A percentile compares a stretch with the other conserved stretches of the same genome.
Conservation (phyloP, 2,113 vertebrate species). For the Suricata suricatta region DNA sequence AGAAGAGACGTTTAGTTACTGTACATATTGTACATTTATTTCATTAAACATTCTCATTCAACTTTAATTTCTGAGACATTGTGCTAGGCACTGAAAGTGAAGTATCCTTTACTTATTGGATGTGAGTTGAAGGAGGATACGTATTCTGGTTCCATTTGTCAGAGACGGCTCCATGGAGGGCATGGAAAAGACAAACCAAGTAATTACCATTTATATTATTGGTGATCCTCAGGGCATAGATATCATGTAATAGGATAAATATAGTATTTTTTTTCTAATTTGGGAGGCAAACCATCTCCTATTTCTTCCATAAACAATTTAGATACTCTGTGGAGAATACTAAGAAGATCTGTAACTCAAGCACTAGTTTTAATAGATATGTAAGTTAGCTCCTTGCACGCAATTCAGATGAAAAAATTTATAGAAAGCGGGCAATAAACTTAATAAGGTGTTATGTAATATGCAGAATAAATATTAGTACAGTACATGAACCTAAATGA, state of each 20-base stretch:
- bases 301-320: conserved; percentile 18
- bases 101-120: not conserved
- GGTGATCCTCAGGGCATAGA: not conserved
- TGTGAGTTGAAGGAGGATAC: not conserved
- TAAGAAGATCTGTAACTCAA: not conserved
- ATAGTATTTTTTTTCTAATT: not conserved
- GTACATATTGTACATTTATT: not conserved
- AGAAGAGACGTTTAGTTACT: not conserved
- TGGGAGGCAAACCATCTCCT: not conserved
- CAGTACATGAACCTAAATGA: conserved; percentile 79
- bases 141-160: not conserved
- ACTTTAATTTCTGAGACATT: not conserved
- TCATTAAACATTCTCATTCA: not conserved
- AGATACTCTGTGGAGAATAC: not conserved
- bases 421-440: conserved; percentile 73
- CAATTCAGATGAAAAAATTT: conserved; percentile 69
- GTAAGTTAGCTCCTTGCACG: conserved; percentile 30
- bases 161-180: not conserved
- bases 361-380: conserved; percentile 27
- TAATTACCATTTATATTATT: not conserved
- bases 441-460: conserved; percentile 78
- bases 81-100: not conserved
- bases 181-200: not conserved
- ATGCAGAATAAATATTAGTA: conserved; percentile 81
- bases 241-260: not conserved